phyloP scores from a whole-genome alignment of 2,888 invertebrate species.

The Aleiodes testaceus region DNA sequence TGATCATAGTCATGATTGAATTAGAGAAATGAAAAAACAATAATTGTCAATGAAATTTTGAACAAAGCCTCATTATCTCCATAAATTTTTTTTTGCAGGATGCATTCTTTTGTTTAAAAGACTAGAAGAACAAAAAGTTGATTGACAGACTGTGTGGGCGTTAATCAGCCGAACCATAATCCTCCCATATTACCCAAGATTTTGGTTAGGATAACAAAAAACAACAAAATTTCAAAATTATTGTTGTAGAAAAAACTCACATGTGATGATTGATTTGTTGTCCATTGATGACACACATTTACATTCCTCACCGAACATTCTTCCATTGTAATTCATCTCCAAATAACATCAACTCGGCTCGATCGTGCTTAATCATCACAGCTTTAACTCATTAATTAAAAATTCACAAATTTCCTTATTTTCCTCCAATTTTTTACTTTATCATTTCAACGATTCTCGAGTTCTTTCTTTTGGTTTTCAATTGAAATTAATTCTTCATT shows the following conservation, averaged over 20 bases:
- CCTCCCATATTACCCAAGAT: background rate
- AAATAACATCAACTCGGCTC: conserved; percentile 55
- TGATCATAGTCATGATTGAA: too few relatives aligned
- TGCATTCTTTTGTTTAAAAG: background rate
- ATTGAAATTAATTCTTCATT: too few relatives aligned
- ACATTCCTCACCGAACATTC: conserved; percentile 59
- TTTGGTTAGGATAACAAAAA: background rate
- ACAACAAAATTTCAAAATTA: conserved; percentile 4
- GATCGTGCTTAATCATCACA: conserved; percentile 62
- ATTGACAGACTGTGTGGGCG: background rate
- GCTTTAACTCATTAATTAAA: conserved; percentile 41
- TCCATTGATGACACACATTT: conserved; percentile 74
- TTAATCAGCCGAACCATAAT: background rate
- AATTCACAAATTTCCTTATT: background rate
- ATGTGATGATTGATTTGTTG: conserved; percentile 83
- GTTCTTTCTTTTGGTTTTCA: too few relatives aligned
- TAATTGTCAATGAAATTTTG: conserved; percentile 49
- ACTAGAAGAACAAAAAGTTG: too few relatives aligned
- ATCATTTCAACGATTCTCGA: background rate
- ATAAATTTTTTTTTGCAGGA: background rate
- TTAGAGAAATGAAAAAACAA: too few relatives aligned
- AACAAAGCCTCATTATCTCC: conserved; percentile 36
- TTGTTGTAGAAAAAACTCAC: conserved; percentile 74
- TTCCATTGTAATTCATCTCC: conserved; percentile 71
- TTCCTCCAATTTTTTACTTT: background rate